Percentiles rank a stretch among this genome's conserved stretches.
Evolutionary conservation across 2,888 invertebrate genomes (phyloP).

Genomic region (Tenthredo scrophulariae): DNA sequence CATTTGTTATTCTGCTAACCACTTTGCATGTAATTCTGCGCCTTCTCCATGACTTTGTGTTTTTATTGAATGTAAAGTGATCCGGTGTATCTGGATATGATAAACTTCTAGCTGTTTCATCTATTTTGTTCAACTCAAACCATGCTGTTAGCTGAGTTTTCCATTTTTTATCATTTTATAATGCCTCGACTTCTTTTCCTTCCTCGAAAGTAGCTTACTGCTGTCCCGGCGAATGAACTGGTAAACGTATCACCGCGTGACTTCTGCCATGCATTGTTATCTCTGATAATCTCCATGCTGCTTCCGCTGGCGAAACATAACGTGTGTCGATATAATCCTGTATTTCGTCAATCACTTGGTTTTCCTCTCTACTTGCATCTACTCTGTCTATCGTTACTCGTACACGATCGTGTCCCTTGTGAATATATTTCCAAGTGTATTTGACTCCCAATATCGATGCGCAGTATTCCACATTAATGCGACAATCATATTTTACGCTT

Average conservation of each 20-base stretch:
- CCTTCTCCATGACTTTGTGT: not conserved
- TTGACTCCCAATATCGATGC: slow-evolving; percentile 59
- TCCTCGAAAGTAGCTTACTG: not conserved
- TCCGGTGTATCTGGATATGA: slow-evolving; percentile 64
- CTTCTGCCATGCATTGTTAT: too few relatives aligned
- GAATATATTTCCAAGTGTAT: slow-evolving; percentile 62
- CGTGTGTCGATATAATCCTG: slow-evolving; percentile 66
- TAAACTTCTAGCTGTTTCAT: slow-evolving; percentile 57
- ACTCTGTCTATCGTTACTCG: slow-evolving; percentile 48
- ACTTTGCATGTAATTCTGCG: slow-evolving; percentile 14
- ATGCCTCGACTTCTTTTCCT: slow-evolving; percentile 51
- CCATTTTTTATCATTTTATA: slow-evolving; percentile 41
- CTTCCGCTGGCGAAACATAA: slow-evolving; percentile 71
- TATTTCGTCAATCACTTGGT: slow-evolving; percentile 66
- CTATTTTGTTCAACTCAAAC: slow-evolving; percentile 62
- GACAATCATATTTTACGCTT: slow-evolving; percentile 57
- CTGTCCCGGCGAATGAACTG: too few relatives aligned
- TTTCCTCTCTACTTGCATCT: not conserved
- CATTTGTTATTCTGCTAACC: slow-evolving; percentile 9
- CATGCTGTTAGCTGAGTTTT: slow-evolving; percentile 63
- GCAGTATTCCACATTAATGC: slow-evolving; percentile 62
- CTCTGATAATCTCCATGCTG: slow-evolving; percentile 50
- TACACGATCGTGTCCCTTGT: slow-evolving; percentile 58
- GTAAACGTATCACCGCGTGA: too few relatives aligned
- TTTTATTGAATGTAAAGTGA: not conserved